A percentile compares a stretch with the other conserved stretches of the same genome.
These are phyloP conservation scores for Aleiodes sp. DNA, from an alignment of 1,140 invertebrate genomes.

Conservation along the genomic window DNA sequence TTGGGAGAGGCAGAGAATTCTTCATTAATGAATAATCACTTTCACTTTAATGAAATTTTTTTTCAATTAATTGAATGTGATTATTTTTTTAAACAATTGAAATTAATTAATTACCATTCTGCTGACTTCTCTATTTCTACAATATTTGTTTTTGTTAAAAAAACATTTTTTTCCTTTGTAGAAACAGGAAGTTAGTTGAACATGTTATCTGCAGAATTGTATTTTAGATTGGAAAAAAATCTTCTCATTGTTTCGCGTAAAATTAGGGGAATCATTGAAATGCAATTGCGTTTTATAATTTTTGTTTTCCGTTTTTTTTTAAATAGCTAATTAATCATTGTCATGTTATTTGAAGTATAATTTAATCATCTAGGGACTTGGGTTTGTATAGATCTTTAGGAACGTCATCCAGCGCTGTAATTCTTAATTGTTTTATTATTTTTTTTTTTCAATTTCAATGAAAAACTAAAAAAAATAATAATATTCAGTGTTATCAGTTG, in stretches of 20 bases:
- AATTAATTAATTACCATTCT: no score
- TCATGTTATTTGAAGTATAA: conserved; percentile 57
- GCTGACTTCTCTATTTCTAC: no score
- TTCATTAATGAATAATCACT: no score
- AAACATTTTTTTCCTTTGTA: conserved; percentile 28
- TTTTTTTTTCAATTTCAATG: not conserved
- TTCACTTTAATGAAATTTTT: no score
- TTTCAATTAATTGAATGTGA: no score
- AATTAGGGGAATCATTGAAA: conserved; percentile 7
- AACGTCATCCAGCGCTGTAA: conserved; percentile 58
- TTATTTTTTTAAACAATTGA: no score
- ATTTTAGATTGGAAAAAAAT: conserved; percentile 9
- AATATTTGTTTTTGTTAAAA: not conserved
- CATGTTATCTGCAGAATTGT: conserved; percentile 31
- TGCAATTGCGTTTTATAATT: conserved; percentile 31
- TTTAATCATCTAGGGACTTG: conserved; percentile 61
- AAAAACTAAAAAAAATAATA: no score
- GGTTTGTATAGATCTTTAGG: conserved; percentile 63
- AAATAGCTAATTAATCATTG: conserved; percentile 26
- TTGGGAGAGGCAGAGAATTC: no score
- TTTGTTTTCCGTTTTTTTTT: conserved; percentile 54
- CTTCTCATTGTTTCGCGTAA: not conserved
- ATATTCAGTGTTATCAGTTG: no score
- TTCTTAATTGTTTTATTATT: conserved; percentile 47
- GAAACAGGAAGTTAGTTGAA: conserved; percentile 45